Percentiles rank a stretch among this genome's conserved stretches.
Conservation (phyloP, 2,113 vertebrate species). For the Rattus rattus region DNA sequence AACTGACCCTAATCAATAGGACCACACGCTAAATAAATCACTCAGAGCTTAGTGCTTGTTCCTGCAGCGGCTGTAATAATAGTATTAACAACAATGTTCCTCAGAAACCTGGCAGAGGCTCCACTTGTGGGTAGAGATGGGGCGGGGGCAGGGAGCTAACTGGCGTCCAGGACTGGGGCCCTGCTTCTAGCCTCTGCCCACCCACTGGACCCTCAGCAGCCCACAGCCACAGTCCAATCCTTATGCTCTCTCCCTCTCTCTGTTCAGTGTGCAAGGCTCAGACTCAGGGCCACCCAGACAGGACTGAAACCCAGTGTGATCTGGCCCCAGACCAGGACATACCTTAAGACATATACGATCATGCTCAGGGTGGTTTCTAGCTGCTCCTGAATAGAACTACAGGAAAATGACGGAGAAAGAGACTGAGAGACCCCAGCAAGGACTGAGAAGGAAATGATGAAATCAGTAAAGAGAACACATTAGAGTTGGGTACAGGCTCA, state of each 20-base stretch:
- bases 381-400: background rate
- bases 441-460: background rate
- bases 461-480: fast-evolving
- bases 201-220: background rate
- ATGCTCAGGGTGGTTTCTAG: background rate
- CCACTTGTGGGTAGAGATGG: background rate
- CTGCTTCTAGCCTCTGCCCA: background rate
- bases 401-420: background rate
- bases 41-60: background rate
- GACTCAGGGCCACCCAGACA: background rate
- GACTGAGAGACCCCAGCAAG: background rate
- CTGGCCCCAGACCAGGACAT: background rate
- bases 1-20: slow-evolving; percentile 60
- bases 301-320: background rate
- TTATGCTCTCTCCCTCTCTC: background rate
- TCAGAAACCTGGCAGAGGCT: slow-evolving; percentile 56
- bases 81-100: slow-evolving; percentile 46
- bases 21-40: slow-evolving; percentile 57
- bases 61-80: slow-evolving; percentile 21
- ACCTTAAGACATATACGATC: background rate
- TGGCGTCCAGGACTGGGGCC: background rate
- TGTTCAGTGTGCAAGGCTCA: background rate
- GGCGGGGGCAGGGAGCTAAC: background rate
- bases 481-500: fast-evolving
- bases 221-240: background rate